Evolutionary conservation across 2,888 invertebrate genomes (phyloP), one percentile per base, ranked within the genome.

Genomic region (Hanleya hanleyi): DNA sequence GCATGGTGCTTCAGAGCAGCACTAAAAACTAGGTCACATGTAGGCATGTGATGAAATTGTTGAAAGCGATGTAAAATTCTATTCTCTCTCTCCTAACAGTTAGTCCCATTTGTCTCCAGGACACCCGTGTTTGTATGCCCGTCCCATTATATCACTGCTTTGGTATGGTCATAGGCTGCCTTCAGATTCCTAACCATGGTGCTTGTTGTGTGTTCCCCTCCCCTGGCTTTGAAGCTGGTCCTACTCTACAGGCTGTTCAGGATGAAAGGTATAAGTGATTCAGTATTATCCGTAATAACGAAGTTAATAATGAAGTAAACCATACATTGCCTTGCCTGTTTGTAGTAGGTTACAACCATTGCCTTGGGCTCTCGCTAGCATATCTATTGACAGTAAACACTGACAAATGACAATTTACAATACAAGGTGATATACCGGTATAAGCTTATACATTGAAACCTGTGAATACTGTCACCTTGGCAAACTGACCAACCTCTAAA

Each of bases 121-220:
- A 82, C 4, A 75, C 87, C 3, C 73, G 84, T 9, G 83, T 91
- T 15, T 92, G 92, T 79, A 72, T 91, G 1, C 94, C 95, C 84
- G 94, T 95, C 26, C 96, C 96, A 0, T 91, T 96, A 33, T 96
- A 96, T 87, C 97, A 97, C 89, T 95, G 94, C 41, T 96, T 94
- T 87, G 96, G 96, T 0, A 93, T 94, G 73, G 92, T 94, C 0
- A 91, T 93, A 61, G 94, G 93, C 0, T 91, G 94, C 32, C 82
- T 95, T 37, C 91, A 92, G 0, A 92, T 91, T 7, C 84, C 95
- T 33, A 91, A 93, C 36, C 91, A 93, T 83, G 89, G 90, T 18
- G 83, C 89, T 18, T 89, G 89, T 0, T 82, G 87, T 70, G 91
- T 92, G 9, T 91, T 91, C 74, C 92, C 92, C 0, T 86, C 90